Base-by-base conservation (phyloP, 2,888 invertebrate genomes). In the Halocaridina rubra region DNA sequence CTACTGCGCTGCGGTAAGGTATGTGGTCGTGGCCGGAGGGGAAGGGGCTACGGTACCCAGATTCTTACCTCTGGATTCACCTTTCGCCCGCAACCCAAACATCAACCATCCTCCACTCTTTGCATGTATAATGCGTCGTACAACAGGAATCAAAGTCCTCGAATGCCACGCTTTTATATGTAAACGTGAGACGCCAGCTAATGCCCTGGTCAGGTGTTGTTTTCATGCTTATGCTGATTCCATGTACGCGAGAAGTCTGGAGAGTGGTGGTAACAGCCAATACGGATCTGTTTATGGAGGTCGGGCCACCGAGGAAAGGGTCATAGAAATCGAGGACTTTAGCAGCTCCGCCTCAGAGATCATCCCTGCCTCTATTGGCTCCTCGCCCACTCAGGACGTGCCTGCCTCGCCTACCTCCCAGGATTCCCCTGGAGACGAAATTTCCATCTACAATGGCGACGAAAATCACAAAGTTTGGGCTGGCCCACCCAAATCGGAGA, bases 81-180 rank as follows among this genome's bases (percentile, higher is more conserved):
- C 98, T 72, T 98, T 98, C 91, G 97, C 98, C 8, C 94, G 97
- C 82, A 94, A 97, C 89, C 97, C 97, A 27, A 96, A 97, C 89
- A 95, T 96, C 81, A 94, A 96, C 88, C 98, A 99, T 91, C 98
- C 98, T 82, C 98, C 99, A 32, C 93, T 99, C 87, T 97, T 99
- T 91, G 98, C 98, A 61, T 98, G 98, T 89, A 98, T 99, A 88
- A 92, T 99, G 89, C 94, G 99, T 74, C 94, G 99, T 89, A 98
- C 98, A 71, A 96, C 96, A 75, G 99, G 99, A 79, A 98, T 99
- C 89, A 98, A 98, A 92, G 98, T 98, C 81, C 93, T 99, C 88
- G 99, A 99, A 92, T 99, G 99, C 92, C 99, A 99, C 92, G 98
- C 98, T 88, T 99, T 99, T 92, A 97, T 99, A 90, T 98, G 98